These are phyloP conservation scores for Sebastolobus altivelis DNA, from an alignment of 2,797 vertebrate genomes.

Conservation along the genomic window DNA sequence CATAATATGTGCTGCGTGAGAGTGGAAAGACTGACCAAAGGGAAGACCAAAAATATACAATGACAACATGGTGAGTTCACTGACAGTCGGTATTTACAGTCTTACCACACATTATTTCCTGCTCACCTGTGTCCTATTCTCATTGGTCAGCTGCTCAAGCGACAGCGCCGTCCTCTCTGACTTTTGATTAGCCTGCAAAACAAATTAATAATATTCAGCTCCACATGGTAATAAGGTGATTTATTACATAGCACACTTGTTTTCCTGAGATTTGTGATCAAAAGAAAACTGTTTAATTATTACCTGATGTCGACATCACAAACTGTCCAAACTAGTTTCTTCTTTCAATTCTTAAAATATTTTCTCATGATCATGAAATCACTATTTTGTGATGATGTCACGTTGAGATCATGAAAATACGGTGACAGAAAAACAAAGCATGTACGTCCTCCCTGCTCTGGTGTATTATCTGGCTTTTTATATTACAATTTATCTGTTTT, in stretches of 20 bases:
- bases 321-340: too few relatives aligned
- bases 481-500: background rate
- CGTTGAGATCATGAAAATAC: background rate
- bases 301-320: background rate
- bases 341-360: background rate
- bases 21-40: background rate
- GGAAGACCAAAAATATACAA: background rate
- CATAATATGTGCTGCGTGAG: background rate
- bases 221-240: background rate
- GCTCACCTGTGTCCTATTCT: slow-evolving; percentile 81
- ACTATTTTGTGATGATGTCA: background rate
- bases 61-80: background rate
- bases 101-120: slow-evolving; percentile 22
- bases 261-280: background rate
- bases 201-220: background rate
- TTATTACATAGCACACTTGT: background rate
- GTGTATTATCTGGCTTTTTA: background rate
- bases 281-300: background rate
- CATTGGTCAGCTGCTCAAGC: slow-evolving; percentile 69
- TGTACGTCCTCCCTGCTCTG: background rate
- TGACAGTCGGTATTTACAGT: background rate
- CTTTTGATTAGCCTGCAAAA: slow-evolving; percentile 78
- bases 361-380: background rate
- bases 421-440: background rate
- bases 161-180: slow-evolving; percentile 78